Base-by-base conservation (phyloP, 2,113 vertebrate species). In the Amphilophus citrinellus region DNA sequence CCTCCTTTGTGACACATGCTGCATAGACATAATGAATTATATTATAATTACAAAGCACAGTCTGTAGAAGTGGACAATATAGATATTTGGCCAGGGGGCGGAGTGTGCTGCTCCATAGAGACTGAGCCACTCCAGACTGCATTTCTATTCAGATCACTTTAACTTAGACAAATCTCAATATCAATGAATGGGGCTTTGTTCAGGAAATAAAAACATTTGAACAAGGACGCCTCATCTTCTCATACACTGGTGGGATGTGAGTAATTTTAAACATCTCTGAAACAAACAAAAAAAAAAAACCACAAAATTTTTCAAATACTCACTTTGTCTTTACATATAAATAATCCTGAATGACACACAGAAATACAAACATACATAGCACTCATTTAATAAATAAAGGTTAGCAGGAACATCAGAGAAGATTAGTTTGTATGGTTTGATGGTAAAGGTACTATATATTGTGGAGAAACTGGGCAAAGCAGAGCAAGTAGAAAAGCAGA, bases 1-100 rank as follows among this genome's bases (percentile, higher is more conserved):
- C 84, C 63, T 87, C 89, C 94, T 95, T 96, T 96, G 95, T 96
- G 93, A 91, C 91, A 93, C 94, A 93, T 94, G 94, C 93, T 91
- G 93, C 90, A 89, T 89, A 94, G 94, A 96, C 95, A 96, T 96
- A 96, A 96, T 96, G 96, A 96, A 96, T 96, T 96, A 96, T 96
- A 96, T 96, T 96, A 96, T 96, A 96, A 96, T 96, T 96, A 96
- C 96, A 96, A 96, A 96, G 96, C 96, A 91, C 90, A 94, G 94
- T 96, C 92, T 93, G 92, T 94, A 94, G 94, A 95, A 96, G 94
- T 95, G 94, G 92, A 96, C 96, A 96, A 96, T 95, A 95, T 94
- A 95, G 94, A 96, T 96, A 96, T 96, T 95, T 95, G 95, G 95
- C 91, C 91, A 90, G 92, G 95, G 93, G 95, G 93, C 93, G 95